Evolutionary conservation across 2,888 invertebrate genomes (phyloP).

Genomic region (Cheilosia urbana): DNA sequence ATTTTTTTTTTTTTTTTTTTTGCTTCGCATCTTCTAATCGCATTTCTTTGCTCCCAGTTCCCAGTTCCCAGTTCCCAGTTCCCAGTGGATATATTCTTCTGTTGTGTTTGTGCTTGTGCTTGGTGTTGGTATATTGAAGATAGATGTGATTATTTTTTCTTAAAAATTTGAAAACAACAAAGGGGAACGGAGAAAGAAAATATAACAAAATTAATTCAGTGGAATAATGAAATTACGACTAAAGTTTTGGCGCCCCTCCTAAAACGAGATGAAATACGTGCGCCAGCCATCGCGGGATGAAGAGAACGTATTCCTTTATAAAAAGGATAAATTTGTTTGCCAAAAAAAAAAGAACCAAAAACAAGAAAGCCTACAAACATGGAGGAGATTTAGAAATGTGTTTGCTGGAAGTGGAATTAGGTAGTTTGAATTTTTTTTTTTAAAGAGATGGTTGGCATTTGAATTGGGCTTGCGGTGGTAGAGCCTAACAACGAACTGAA

Average conservation of each 20-base stretch:
- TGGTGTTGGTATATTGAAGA: background rate
- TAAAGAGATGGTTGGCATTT: too few relatives aligned
- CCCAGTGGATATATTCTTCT: background rate
- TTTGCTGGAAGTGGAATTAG: too few relatives aligned
- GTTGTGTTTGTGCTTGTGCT: background rate
- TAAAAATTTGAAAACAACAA: constrained; percentile 1
- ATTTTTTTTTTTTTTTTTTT: constrained; percentile 37
- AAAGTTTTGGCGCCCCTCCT: background rate
- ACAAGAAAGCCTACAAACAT: too few relatives aligned
- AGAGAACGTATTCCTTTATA: background rate
- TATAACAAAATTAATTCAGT: background rate
- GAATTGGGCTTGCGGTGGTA: too few relatives aligned
- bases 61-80: too few relatives aligned
- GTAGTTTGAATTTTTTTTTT: too few relatives aligned
- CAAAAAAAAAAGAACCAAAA: too few relatives aligned
- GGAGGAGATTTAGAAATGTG: too few relatives aligned
- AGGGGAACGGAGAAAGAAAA: background rate
- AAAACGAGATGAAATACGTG: background rate
- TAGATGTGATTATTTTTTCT: background rate
- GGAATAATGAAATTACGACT: constrained; percentile 7
- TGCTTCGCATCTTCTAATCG: constrained; percentile 50
- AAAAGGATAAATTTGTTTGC: background rate
- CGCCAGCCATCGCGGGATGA: background rate
- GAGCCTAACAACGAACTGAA: too few relatives aligned
- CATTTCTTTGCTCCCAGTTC: background rate